Percentiles rank a stretch among this genome's conserved stretches.
These are phyloP conservation scores for Tipula confusa DNA, from an alignment of 2,888 invertebrate species.

Conservation along the genomic window DNA sequence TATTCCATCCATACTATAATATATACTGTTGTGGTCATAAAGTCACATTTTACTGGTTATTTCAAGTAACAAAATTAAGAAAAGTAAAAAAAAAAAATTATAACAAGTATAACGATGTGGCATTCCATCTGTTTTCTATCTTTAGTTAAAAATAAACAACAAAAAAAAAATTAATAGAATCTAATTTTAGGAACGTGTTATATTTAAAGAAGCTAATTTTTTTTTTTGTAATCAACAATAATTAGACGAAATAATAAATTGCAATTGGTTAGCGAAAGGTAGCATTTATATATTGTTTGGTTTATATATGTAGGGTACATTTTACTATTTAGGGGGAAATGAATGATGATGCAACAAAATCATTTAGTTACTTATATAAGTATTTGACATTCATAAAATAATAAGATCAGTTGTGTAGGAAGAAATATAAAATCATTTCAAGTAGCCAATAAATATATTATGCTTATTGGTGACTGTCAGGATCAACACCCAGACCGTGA, in stretches of 20 bases:
- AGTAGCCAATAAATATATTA: no score
- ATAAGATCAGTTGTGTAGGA: no score
- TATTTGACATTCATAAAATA: no score
- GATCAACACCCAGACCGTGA: no score
- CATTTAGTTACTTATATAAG: neutral
- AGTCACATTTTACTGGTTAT: conserved; percentile 20
- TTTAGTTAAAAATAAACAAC: conserved; percentile 9
- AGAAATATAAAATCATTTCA: no score
- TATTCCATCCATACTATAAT: neutral
- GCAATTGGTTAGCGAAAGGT: neutral
- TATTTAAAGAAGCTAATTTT: neutral
- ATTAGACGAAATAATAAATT: conserved; percentile 9
- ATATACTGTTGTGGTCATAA: neutral
- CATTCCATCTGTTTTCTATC: conserved; percentile 15
- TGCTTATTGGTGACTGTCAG: no score
- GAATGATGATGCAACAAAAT: neutral
- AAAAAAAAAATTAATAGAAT: conserved; percentile 6
- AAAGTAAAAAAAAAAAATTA: neutral
- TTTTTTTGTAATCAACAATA: conserved; percentile 25
- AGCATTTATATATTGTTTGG: neutral
- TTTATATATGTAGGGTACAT: neutral
- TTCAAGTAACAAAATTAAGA: neutral
- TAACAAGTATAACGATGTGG: neutral
- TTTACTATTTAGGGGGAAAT: neutral
- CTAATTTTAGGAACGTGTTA: neutral